Conservation (phyloP, 1,140 invertebrate genomes). For the Streblospio benedicti region DNA sequence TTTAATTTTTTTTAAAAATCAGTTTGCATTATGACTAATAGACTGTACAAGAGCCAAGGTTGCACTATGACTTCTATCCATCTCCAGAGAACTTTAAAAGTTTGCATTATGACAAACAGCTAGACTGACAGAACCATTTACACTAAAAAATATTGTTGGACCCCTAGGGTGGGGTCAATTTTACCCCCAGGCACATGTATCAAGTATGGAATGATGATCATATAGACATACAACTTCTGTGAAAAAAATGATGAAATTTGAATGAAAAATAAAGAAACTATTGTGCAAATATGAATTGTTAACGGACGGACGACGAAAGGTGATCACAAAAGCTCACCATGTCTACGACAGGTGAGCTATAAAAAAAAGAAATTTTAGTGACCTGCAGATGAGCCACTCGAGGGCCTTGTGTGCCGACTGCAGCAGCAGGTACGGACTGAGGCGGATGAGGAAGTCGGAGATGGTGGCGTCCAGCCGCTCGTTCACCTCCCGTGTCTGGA, state of each 20-base stretch:
- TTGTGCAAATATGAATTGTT: background rate
- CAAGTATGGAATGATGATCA: background rate
- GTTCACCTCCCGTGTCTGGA: conserved; percentile 67
- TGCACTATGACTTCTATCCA: no score
- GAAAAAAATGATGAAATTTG: background rate
- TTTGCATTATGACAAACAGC: no score
- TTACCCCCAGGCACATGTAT: no score
- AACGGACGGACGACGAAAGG: background rate
- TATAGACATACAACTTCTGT: background rate
- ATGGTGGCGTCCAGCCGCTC: conserved; percentile 65
- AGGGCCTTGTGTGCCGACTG: conserved; percentile 76
- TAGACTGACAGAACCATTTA: no score
- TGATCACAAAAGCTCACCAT: background rate
- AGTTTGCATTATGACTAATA: no score
- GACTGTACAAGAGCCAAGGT: no score
- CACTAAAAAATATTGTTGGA: no score
- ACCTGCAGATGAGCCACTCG: conserved; percentile 78
- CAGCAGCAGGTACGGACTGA: conserved; percentile 80
- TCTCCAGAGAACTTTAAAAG: no score
- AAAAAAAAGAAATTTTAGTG: conserved; percentile 5
- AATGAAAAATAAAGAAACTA: background rate
- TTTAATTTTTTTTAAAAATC: no score
- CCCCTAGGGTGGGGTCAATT: no score
- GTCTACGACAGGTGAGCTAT: background rate
- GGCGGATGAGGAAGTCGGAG: conserved; percentile 65